These are phyloP conservation scores for Cynaeus angustus DNA, from an alignment of 2,888 invertebrate genomes.

Conservation along the genomic window DNA sequence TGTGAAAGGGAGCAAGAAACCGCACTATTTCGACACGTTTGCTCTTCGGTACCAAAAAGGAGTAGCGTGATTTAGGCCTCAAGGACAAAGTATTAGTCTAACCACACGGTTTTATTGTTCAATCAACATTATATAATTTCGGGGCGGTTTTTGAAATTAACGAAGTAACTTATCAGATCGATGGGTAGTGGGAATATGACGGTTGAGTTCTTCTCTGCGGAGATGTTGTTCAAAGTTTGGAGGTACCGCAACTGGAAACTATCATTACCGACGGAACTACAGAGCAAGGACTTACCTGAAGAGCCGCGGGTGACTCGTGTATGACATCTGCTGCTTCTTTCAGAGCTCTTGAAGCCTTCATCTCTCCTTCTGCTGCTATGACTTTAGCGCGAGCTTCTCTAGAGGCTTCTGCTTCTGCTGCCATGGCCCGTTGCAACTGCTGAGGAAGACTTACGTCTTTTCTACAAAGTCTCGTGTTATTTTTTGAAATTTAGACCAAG, in stretches of 20 bases:
- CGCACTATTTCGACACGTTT: constrained; percentile 44
- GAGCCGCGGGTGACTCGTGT: constrained; percentile 85
- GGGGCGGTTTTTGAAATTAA: constrained; percentile 49
- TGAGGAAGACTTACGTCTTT: constrained; percentile 87
- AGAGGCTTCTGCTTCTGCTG: constrained; percentile 87
- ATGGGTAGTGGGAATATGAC: constrained; percentile 95
- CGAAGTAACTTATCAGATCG: constrained; percentile 76
- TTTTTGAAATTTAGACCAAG: background rate
- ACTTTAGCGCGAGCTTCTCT: constrained; percentile 87
- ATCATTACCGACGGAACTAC: background rate
- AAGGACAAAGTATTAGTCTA: too few relatives aligned
- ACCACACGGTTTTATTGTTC: too few relatives aligned
- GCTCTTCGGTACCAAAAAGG: constrained; percentile 54
- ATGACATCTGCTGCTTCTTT: constrained; percentile 92
- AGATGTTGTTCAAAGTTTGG: constrained; percentile 93
- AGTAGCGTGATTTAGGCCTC: too few relatives aligned
- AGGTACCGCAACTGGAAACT: constrained; percentile 84
- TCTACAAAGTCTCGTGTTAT: constrained; percentile 70
- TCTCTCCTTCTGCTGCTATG: constrained; percentile 90
- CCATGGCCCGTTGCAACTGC: constrained; percentile 87
- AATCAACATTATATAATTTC: too few relatives aligned
- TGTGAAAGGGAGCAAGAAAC: background rate
- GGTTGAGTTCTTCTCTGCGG: constrained; percentile 95
- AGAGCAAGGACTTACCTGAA: too few relatives aligned
- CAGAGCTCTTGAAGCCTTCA: constrained; percentile 87